Base-by-base conservation (phyloP, 2,113 vertebrate genomes). In the Dipodomys stephensi region DNA sequence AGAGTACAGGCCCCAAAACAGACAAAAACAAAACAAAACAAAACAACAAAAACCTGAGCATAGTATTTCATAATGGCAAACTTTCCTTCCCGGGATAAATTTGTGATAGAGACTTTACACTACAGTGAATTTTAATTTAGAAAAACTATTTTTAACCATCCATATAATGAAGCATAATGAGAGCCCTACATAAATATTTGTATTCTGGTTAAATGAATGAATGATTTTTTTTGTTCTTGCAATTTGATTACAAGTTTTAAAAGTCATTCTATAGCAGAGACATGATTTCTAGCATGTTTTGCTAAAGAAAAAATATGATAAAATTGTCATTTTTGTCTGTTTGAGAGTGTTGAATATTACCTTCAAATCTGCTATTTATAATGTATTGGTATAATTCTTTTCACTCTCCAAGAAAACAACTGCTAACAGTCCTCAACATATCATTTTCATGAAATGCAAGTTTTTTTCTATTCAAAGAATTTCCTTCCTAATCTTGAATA, bases 291-390 rank as follows among this genome's bases (percentile, higher is more conserved):
- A 86, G 60, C 15, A 27, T n/a, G 15, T 68, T 9, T 20, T 65
- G 0, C 16, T 76, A 92, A 64, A 82, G 72, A 83, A 91, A 73
- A 91, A 76, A 76, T 49, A 46, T 64, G 53, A 83, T 73, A 90
- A 94, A 91, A 67, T 88, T 83, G n/a, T 79, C 44, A 79, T 25
- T 65, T 88, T 57, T 57, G 53, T 49, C 49, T 49, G 49, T 86
- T 69, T 91, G 27, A 69, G 82, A 84, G 19, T 83, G 32, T 83
- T 88, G 65, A 27, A 65, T 94, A 95, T 82, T 94, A 90, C 93
- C 83, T 88, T 95, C 68, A 93, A 81, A 93, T 15, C 20, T 93
- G 20, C 92, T 89, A 98, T 97, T 97, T 93, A 91, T 22, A 4
- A 97, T 92, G 76, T 71, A 76, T 93, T 95, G 95, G 25, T 96